A percentile compares a stretch with the other conserved stretches of the same genome.
Conservation (phyloP, 2,797 vertebrate species). For the Mallotus villosus region DNA sequence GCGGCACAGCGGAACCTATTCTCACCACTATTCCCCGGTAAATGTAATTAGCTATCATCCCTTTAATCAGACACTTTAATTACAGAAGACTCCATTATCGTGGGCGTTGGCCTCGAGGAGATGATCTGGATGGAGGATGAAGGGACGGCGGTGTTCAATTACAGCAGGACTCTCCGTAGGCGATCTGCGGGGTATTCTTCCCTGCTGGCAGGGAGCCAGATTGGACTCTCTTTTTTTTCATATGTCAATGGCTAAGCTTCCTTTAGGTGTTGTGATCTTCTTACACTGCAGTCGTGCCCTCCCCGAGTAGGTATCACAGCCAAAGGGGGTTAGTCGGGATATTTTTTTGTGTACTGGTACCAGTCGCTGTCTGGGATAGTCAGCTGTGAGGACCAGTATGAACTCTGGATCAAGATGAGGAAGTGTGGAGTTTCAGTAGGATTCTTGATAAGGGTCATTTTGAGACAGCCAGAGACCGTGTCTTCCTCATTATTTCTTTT, state of each 20-base stretch:
- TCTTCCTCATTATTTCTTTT: not conserved
- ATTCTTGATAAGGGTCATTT: not conserved
- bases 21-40: slow-evolving; percentile 34
- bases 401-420: too few species aligned
- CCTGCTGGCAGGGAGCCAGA: slow-evolving; percentile 31
- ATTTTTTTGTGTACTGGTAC: not conserved
- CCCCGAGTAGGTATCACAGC: not conserved
- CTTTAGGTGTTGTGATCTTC: slow-evolving; percentile 29
- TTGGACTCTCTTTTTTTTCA: slow-evolving; percentile 38
- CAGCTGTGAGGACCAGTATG: too few species aligned
- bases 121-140: slow-evolving; percentile 61
- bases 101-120: slow-evolving; percentile 49
- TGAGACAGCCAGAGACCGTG: not conserved
- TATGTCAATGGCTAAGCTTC: slow-evolving; percentile 37
- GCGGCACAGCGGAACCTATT: slow-evolving; percentile 34
- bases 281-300: not conserved
- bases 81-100: slow-evolving; percentile 60
- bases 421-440: too few species aligned
- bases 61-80: slow-evolving; percentile 63
- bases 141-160: slow-evolving; percentile 54
- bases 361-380: too few species aligned
- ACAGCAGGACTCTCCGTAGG: slow-evolving; percentile 45
- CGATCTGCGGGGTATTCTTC: slow-evolving; percentile 17
- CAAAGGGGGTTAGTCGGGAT: not conserved
- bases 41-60: slow-evolving; percentile 62